Evolutionary conservation across 2,888 invertebrate genomes (phyloP), one percentile per base, ranked within the genome.

Genomic region (Drosophila peninsularis): DNA sequence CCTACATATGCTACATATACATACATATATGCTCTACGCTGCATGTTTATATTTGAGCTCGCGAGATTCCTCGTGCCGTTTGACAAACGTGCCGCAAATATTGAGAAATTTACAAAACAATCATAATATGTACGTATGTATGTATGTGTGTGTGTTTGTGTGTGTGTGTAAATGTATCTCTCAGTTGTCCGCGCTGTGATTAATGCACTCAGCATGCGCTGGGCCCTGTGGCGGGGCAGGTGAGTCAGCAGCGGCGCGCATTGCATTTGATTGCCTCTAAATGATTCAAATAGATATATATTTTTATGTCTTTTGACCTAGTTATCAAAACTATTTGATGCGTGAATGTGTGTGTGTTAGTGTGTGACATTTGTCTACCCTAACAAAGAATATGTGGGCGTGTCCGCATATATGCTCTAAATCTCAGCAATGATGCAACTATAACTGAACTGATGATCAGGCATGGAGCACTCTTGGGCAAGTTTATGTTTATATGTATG

Each of bases 231-330:
- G 56, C 47, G 65, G 47, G 60, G 50, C 45, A 56, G 66, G 58
- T 73, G 70, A 76, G 53, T 76, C 76, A 73, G 54, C 44, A 17
- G 37, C 44, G 42, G 41, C 53, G 47, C 71, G 32, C 68, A 66
- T 47, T 75, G 64, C 72, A 70, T 82, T 80, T 71, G 80, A 82
- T 85, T 85, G 80, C 78, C 78, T 72, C 75, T 82, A 85, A 82
- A 78, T 80, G 80, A 80, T 82, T 79, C 75, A 71, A 85, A 80
- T 82, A 75, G 78, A 80, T 67, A 63, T 67, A 63, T 55, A 75
- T 69, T 67, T 71, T 65, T 49, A 68, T 73, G 71, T 70, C 42
- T 75, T 82, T 58, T 85, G 82, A 75, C 82, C 85, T 58, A 82
- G 68, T 82, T 85, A 82, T 77, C 60, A 74, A 63, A 36, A 53